Evolutionary conservation across 2,888 invertebrate genomes (phyloP).

Genomic region (Lamellibrachia satsuma): DNA sequence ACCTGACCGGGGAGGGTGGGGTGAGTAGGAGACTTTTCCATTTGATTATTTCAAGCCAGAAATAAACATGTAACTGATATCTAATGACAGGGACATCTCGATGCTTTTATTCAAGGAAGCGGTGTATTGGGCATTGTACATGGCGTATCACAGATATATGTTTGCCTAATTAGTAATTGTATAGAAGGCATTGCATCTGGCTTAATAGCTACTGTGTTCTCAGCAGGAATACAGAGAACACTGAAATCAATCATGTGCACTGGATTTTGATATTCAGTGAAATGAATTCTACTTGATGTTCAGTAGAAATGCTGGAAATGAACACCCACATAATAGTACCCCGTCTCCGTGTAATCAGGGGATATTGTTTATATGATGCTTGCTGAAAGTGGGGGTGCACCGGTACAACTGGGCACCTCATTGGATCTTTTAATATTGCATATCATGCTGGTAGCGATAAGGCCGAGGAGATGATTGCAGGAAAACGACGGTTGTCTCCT

Average conservation of each 20-base stretch:
- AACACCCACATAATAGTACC: constrained; percentile 4
- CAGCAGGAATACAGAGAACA: neutral
- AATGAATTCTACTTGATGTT: neutral
- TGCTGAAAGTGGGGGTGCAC: neutral
- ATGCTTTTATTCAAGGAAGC: neutral
- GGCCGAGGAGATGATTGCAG: neutral
- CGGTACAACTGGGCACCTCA: neutral
- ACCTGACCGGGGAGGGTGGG: neutral
- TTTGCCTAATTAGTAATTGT: neutral
- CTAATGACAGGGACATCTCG: neutral
- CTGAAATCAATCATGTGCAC: neutral
- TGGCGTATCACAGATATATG: neutral
- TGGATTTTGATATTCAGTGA: neutral
- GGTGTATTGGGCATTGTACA: neutral
- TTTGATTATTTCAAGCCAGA: neutral
- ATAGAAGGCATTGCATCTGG: neutral
- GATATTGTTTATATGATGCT: neutral
- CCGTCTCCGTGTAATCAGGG: neutral
- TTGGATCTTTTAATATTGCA: constrained; percentile 8
- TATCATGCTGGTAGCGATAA: constrained; percentile 13
- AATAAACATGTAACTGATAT: neutral
- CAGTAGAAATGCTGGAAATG: neutral
- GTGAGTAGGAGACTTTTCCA: neutral
- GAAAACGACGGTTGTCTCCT: neutral
- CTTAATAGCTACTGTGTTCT: neutral